These are phyloP conservation scores for Plectropomus leopardus DNA, from an alignment of 2,113 vertebrate genomes.

Conservation along the genomic window DNA sequence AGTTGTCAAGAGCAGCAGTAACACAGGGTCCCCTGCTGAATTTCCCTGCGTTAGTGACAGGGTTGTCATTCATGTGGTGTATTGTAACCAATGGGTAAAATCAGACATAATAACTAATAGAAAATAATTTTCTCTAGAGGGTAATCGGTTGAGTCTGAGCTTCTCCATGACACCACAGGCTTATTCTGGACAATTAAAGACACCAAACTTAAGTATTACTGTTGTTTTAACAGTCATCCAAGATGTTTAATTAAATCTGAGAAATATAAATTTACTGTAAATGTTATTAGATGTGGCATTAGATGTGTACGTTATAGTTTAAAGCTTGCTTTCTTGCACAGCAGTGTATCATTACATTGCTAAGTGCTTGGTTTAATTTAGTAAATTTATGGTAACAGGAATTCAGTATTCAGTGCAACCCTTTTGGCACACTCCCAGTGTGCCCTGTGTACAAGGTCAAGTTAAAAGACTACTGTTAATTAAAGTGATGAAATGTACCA, in stretches of 20 bases:
- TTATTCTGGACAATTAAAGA: not conserved
- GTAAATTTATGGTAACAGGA: not conserved
- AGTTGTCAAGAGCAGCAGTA: not conserved
- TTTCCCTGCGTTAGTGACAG: not conserved
- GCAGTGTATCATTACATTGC: not conserved
- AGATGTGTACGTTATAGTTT: not conserved
- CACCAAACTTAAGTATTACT: not conserved
- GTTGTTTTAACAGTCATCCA: not conserved
- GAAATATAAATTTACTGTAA: too few relatives aligned
- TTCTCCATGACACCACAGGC: not conserved
- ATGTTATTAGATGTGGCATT: not conserved
- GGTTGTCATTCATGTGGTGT: not conserved
- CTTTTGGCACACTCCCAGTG: constrained; percentile 1
- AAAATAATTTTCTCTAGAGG: not conserved
- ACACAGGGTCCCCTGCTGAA: not conserved
- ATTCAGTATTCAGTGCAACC: constrained; percentile 1
- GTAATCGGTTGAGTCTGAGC: constrained; percentile 1
- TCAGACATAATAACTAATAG: not conserved
- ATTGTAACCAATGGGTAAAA: not conserved
- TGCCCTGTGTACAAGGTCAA: constrained; percentile 3
- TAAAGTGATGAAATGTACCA: not conserved
- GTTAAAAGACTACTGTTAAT: not conserved
- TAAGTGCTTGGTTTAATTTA: not conserved
- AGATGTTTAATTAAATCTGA: not conserved
- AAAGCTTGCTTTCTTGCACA: not conserved